Base-by-base conservation (phyloP, 2,113 vertebrate genomes). In the Rhabdornis inornatus region DNA sequence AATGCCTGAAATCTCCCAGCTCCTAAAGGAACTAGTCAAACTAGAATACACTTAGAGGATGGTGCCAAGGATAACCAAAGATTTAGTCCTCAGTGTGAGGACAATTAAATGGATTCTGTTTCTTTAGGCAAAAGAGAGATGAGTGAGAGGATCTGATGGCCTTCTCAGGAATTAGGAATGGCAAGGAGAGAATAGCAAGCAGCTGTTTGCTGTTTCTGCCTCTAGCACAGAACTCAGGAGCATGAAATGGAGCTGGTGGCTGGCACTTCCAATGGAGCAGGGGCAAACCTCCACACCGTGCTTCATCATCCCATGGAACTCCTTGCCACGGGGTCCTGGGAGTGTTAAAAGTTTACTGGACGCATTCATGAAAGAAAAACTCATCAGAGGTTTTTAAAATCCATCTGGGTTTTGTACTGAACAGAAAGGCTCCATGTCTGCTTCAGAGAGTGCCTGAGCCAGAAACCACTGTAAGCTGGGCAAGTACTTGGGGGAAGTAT, bases 321-420 rank as follows among this genome's bases (percentile, higher is more conserved):
- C 90, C 83, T 59, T 80, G 79, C 90, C 79, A 70, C 50, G 14
- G 88, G 82, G 80, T 61, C 37, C 53, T 61, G 44, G 21, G 95
- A 83, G 75, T 18, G 15, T 18, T 88, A 86, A 65, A 85, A 83
- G 23, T 83, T 88, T 93, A 66, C 76, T 86, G 86, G 75, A 86
- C 63, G 28, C 9, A 8, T 25, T 86, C 42, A 33, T 6, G 66
- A 83, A 90, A 86, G 71, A 93, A 96, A 96, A 95, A 81, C 76
- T 83, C 88, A 63, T 52, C 6, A 6, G 83, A 93, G 79, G 57
- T 52, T 94, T 95, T 91, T 70, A 66, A 90, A 93, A 92, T 50
- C 79, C 83, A 59, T 83, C 90, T 95, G 95, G 68, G 94, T 90
- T 96, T 81, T 86, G 94, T 61, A 44, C 92, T 90, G 88, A 96